Evolutionary conservation across 1,140 invertebrate species (phyloP), one percentile per base, ranked within the genome.

Genomic region (Drosophila subpulchrella): DNA sequence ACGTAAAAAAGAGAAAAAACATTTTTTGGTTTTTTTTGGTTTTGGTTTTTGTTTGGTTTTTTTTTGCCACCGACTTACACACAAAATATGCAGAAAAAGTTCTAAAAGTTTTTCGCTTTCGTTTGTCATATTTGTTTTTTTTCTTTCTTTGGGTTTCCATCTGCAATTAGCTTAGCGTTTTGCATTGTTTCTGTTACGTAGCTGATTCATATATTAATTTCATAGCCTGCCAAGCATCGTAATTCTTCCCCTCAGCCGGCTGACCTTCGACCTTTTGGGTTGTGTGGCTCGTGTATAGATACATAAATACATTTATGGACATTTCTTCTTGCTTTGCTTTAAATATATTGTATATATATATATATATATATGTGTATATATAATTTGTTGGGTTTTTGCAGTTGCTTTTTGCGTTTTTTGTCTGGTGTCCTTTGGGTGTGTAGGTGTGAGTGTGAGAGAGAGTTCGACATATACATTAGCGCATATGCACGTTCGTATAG

Each of bases 271-370:
- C 51, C 50, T 63, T 63, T 60, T 46, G 54, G 53, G 57, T 81
- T 67, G 63, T 74, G 62, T 83, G 78, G 73, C 62, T 77, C 65
- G 81, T 86, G 83, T 86, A 88, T 88, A 86, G 83, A 86, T 86
- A 86, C 82, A 88, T 86, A 88, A 86, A 88, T 86, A 86, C 82
- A 86, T 88, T 86, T 86, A 86, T 86, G 82, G 82, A 86, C 82
- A 86, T 86, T 88, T 81, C 81, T 78, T 73, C 61, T 82, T 85
- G 79, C 76, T 78, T 78, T 79, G 77, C 80, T 80, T 84, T 81
- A 81, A 75, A 85, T 85, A 81, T 85, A 81, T 84, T 85, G 58
- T 81, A 78, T 83, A 75, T 70, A 51, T 65, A 66, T 78, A 68
- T 75, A 46, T 68, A 58, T 75, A 54, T 75, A 56, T 68, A 46